A percentile compares a stretch with the other conserved stretches of the same genome.
Evolutionary conservation across 2,888 invertebrate species (phyloP).

Genomic region (Diplazon laetatorius): DNA sequence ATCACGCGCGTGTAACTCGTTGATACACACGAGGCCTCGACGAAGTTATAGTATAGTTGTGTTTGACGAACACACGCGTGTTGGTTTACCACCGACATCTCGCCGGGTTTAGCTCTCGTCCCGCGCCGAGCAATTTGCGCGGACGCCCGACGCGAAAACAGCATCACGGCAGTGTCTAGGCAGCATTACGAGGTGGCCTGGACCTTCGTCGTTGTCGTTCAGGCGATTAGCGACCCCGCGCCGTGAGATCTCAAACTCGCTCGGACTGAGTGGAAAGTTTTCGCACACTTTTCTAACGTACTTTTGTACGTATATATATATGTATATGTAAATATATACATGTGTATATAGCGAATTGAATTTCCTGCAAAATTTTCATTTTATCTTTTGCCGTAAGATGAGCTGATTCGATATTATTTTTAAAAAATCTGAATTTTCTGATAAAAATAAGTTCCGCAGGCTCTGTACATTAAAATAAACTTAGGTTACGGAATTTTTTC

Average conservation of each 20-base stretch:
- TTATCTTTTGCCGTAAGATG: too few species aligned
- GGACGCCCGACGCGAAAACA: conserved; percentile 7
- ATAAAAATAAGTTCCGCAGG: too few species aligned
- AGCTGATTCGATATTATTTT: too few species aligned
- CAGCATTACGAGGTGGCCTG: conserved; percentile 23
- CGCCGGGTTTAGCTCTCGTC: conserved; percentile 28
- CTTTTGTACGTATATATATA: not conserved
- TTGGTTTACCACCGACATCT: conserved; percentile 31
- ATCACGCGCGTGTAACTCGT: too few species aligned
- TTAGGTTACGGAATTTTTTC: too few species aligned
- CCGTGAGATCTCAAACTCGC: conserved; percentile 5
- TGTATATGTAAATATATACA: too few species aligned
- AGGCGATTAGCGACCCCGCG: conserved; percentile 7
- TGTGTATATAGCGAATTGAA: too few species aligned
- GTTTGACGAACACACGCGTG: conserved; percentile 26
- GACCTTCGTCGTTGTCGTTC: conserved; percentile 27
- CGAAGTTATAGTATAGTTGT: too few species aligned
- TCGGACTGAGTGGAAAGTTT: conserved; percentile 25
- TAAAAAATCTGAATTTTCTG: too few species aligned
- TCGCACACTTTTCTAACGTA: not conserved
- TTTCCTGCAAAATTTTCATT: conserved; percentile 4
- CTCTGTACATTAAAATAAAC: too few species aligned
- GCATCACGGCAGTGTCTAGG: conserved; percentile 23
- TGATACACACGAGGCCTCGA: too few species aligned
- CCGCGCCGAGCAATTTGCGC: conserved; percentile 47